Evolutionary conservation across 2,797 vertebrate genomes (phyloP).

Genomic region (Neopelma chrysocephalum): DNA sequence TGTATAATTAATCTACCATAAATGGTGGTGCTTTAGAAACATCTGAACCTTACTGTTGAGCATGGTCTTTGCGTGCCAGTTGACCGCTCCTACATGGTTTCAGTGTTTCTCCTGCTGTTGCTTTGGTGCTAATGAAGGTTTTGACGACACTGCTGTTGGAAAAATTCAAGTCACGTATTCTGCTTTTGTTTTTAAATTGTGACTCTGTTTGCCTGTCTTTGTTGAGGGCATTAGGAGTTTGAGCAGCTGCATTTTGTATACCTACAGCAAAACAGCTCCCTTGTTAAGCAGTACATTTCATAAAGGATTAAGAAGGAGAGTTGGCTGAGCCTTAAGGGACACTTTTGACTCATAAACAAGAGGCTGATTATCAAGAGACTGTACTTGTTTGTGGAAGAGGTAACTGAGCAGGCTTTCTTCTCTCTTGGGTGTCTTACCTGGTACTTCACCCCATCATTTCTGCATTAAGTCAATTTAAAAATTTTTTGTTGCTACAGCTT

Average conservation of each 20-base stretch:
- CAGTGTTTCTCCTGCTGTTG: conserved; percentile 17
- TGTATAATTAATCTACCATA: conserved; percentile 45
- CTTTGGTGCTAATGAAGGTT: conserved; percentile 53
- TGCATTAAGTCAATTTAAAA: not conserved
- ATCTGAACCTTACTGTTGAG: conserved; percentile 34
- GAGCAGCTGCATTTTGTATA: conserved; percentile 42
- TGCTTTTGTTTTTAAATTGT: conserved; percentile 67
- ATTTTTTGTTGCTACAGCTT: not conserved
- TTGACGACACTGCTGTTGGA: conserved; percentile 20
- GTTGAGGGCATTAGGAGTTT: not conserved
- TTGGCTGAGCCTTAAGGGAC: conserved; percentile 54
- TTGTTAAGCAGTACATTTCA: conserved; percentile 22
- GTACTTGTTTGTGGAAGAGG: conserved; percentile 69
- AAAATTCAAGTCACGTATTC: conserved; percentile 18
- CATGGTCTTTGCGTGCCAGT: not conserved
- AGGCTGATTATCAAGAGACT: conserved; percentile 63
- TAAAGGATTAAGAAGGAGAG: not conserved
- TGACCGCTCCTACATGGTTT: conserved; percentile 16
- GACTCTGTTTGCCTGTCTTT: conserved; percentile 20
- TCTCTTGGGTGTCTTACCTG: conserved; percentile 61
- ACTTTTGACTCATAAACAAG: conserved; percentile 65
- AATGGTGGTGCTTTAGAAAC: conserved; percentile 13
- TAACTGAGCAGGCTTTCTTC: conserved; percentile 61
- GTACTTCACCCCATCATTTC: not conserved
- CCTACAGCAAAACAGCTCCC: conserved; percentile 55